Conservation (phyloP, 2,888 invertebrate genomes). For the Cybosia mesomella region DNA sequence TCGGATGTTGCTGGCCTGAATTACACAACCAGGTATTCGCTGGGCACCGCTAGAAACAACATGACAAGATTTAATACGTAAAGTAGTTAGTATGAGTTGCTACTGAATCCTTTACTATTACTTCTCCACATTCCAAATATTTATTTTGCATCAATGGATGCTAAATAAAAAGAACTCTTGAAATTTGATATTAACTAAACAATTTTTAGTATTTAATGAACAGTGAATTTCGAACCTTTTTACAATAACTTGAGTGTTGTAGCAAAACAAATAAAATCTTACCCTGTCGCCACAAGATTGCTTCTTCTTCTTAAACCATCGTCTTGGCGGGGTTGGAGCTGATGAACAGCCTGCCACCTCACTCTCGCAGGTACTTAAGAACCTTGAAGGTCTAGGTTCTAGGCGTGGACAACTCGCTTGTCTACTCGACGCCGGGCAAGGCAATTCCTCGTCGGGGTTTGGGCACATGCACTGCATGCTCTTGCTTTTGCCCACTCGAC, state of each 20-base stretch:
- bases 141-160: too few relatives aligned
- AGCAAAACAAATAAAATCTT: conserved; percentile 24
- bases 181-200: neutral
- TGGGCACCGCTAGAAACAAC: conserved; percentile 27
- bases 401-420: conserved; percentile 39
- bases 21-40: conserved; percentile 38
- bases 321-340: conserved; percentile 62
- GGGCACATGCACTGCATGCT: conserved; percentile 18
- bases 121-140: neutral
- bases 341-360: conserved; percentile 62
- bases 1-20: conserved; percentile 49
- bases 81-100: neutral
- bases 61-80: neutral
- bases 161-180: neutral
- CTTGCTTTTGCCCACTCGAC: conserved; percentile 25
- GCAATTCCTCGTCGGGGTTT: neutral
- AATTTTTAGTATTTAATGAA: too few relatives aligned
- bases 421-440: conserved; percentile 36
- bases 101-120: neutral
- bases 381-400: conserved; percentile 35
- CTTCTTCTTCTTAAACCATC: conserved; percentile 60
- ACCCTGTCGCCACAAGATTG: conserved; percentile 49
- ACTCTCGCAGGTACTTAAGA: conserved; percentile 39
- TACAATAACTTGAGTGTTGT: neutral
- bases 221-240: too few relatives aligned